These are phyloP conservation scores for Ameiurus melas DNA, from an alignment of 2,113 vertebrate species.

Conservation along the genomic window DNA sequence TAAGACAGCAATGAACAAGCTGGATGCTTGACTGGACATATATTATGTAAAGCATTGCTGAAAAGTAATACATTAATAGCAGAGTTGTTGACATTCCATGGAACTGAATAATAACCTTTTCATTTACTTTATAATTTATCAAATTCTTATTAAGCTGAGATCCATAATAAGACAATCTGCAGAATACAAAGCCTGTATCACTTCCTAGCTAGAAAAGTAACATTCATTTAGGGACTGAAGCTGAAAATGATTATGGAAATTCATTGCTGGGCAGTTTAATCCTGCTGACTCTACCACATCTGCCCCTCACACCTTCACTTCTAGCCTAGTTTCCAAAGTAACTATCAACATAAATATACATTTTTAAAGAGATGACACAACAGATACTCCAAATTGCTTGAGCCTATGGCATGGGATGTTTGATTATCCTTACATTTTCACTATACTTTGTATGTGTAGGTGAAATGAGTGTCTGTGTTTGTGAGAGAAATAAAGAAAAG, in stretches of 20 bases:
- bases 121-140: neutral
- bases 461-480: neutral
- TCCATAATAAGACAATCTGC: neutral
- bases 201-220: neutral
- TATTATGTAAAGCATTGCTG: neutral
- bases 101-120: neutral
- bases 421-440: neutral
- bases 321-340: constrained; percentile 28
- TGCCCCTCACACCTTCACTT: constrained; percentile 27
- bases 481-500: too few species aligned
- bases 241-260: constrained; percentile 6
- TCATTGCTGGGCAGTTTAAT: constrained; percentile 7
- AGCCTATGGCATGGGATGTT: constrained; percentile 4
- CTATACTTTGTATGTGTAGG: neutral
- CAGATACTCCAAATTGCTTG: constrained; percentile 3
- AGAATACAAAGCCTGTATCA: neutral
- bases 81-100: neutral
- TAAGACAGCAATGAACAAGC: constrained; percentile 15
- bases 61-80: neutral
- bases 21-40: neutral
- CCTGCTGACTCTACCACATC: constrained; percentile 10
- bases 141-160: neutral
- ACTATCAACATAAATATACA: constrained; percentile 37
- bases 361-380: constrained; percentile 32
- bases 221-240: neutral